Evolutionary conservation across 2,797 vertebrate species (phyloP), one percentile per base, ranked within the genome.

Genomic region (Aeoliscus strigatus): DNA sequence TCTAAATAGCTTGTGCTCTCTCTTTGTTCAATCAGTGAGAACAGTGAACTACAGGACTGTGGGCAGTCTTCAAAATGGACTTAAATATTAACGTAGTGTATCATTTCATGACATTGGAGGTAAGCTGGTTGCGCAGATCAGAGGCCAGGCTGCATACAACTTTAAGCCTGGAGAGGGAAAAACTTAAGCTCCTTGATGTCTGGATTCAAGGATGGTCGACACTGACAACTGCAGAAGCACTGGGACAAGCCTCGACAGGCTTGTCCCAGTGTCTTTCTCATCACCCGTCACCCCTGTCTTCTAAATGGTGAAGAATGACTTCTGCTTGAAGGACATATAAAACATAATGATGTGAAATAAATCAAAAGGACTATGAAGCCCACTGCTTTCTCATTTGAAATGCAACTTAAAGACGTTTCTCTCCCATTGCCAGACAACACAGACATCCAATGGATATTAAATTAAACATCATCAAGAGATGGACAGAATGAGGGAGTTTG

Each of bases 141-240:
- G 42, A 72, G 58, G 41, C 32, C 21, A 27, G 6, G n/a, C 13
- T 40, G 49, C 23, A 50, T 38, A 45, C 18, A 42, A 35, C 50
- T 38, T 48, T 34, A 43, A 37, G 29, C 40, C 53, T 66, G 60
- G 57, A 73, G 72, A 73, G 70, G 51, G 58, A 59, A 48, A 70
- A 69, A 42, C 52, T 47, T 66, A 72, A 73, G 70, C 66, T 51
- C 35, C 57, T 79, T 78, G 58, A 75, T 71, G 60, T 79, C 41
- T 46, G 60, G 66, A 70, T 68, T 61, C 43, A 46, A 73, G 49
- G 40, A 21, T 27, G 2, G 37, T 53, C 40, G 38, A 23, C 29
- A 33, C 46, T 5, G 39, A 26, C 52, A 73, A n/a, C n/a, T n/a
- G n/a, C n/a, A n/a, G n/a, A n/a, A n/a, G n/a, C n/a, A n/a, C n/a